Conservation (phyloP, 2,888 invertebrate genomes). For the Xylota segnis region DNA sequence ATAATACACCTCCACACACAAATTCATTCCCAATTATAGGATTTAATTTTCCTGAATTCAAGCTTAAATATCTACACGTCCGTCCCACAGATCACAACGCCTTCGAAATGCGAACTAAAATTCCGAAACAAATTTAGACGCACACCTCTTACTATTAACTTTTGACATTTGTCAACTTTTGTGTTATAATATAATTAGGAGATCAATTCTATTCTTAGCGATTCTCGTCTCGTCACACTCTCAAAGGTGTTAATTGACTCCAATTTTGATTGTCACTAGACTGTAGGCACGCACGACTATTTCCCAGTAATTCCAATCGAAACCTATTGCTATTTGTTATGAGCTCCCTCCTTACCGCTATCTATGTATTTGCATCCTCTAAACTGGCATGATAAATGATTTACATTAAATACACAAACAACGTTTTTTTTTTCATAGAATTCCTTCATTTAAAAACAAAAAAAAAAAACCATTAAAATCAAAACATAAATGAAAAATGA, state of each 20-base stretch:
- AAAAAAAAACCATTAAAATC: constrained; percentile 1
- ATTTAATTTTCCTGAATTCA: constrained; percentile 17
- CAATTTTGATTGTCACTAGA: constrained; percentile 49
- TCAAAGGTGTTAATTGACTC: constrained; percentile 66
- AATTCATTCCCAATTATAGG: constrained; percentile 22
- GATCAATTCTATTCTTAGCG: constrained; percentile 68
- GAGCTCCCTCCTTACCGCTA: not conserved
- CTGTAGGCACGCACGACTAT: constrained; percentile 43
- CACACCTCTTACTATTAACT: constrained; percentile 30
- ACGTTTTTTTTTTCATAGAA: not conserved
- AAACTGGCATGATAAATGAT: constrained; percentile 13
- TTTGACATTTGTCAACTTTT: constrained; percentile 48
- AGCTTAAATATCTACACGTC: not conserved
- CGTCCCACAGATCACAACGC: constrained; percentile 13
- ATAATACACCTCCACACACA: not conserved
- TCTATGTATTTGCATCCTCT: constrained; percentile 2
- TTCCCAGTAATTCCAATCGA: constrained; percentile 46
- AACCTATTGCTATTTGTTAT: constrained; percentile 8
- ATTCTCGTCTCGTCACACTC: constrained; percentile 59
- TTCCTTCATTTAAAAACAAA: not conserved
- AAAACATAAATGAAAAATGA: constrained; percentile 50
- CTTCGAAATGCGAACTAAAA: constrained; percentile 47
- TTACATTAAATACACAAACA: constrained; percentile 11
- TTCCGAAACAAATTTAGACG: constrained; percentile 33
- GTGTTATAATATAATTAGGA: constrained; percentile 63